Percentiles rank a stretch among this genome's conserved stretches.
These are phyloP conservation scores for Allobates femoralis DNA, from an alignment of 2,797 vertebrate species.

Conservation along the genomic window DNA sequence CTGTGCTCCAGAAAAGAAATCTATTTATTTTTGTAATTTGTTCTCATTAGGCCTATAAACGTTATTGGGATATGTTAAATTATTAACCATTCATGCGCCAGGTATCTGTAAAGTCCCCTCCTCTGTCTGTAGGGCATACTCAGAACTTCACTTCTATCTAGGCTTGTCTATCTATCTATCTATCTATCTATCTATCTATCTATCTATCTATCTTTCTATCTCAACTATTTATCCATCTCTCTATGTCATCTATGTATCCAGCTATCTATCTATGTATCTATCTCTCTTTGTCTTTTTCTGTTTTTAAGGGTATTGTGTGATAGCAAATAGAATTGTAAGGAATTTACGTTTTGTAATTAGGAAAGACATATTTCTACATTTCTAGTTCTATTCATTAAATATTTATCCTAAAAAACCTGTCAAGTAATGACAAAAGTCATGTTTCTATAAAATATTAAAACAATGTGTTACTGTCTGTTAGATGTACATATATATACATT, in stretches of 20 bases:
- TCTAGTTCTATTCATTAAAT: not conserved
- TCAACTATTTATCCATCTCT: not conserved
- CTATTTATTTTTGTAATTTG: not conserved
- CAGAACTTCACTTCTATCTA: not conserved
- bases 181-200: not conserved
- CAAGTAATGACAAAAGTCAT: not conserved
- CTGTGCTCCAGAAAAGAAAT: not conserved
- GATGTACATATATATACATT: no score
- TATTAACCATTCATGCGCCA: conserved; percentile 15
- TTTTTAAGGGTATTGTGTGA: not conserved
- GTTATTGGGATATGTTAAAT: not conserved
- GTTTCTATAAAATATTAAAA: not conserved
- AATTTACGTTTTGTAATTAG: not conserved
- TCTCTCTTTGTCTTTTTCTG: not conserved
- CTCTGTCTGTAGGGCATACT: not conserved
- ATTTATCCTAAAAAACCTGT: not conserved
- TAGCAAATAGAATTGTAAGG: not conserved
- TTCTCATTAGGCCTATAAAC: not conserved
- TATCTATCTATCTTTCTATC: not conserved
- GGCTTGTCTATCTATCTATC: not conserved
- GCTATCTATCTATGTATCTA: not conserved
- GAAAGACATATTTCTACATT: not conserved
- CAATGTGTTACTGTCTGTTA: not conserved
- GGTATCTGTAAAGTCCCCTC: not conserved
- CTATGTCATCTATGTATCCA: not conserved